Base-by-base conservation (phyloP, 2,888 invertebrate species). In the Itoplectis maculator region DNA sequence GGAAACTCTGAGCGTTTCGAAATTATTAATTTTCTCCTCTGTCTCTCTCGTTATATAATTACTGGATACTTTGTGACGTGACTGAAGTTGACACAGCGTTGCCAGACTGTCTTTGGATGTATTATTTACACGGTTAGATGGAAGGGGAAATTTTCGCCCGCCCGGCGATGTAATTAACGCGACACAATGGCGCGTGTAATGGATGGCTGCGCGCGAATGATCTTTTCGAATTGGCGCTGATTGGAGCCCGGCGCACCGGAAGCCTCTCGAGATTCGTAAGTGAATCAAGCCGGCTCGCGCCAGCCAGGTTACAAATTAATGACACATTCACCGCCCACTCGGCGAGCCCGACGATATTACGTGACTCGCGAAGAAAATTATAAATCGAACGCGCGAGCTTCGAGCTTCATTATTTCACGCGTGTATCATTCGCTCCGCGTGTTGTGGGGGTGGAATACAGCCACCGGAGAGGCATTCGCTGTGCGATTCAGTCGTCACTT, bases 11-110 rank as follows among this genome's bases (percentile, higher is more conserved):
- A 59, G 45, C 35, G 20, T 63, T 23, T 51, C 56, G 29, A 79
- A 76, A 76, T 77, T 79, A 83, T 79, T 83, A 54, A 83, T 77
- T 72, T 68, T 42, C n/a, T n/a, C 29, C 29, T 29, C 29, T 29
- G 3, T 29, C 29, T 6, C 61, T 79, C 56, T 49, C 63, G 79
- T 83, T 77, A 73, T 77, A 73, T 69, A 79, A 77, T 83, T 79
- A 83, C 68, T 68, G 40, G n/a, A 40, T 63, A 72, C 40, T 70
- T 37, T 45, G 63, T 77, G 63, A 65, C 68, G 66, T 61, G 9
- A 7, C 9, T 7, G 37, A 18, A 18, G 5, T 54, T 5, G n/a
- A n/a, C n/a, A n/a, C 29, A 23, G 29, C 4, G 4, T 18, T 47
- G 13, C 72, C 37, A 76, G 66, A 66, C 65, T n/a, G 59, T 23